Evolutionary conservation across 1,140 invertebrate genomes (phyloP).

Genomic region (Ceratitis capitata): DNA sequence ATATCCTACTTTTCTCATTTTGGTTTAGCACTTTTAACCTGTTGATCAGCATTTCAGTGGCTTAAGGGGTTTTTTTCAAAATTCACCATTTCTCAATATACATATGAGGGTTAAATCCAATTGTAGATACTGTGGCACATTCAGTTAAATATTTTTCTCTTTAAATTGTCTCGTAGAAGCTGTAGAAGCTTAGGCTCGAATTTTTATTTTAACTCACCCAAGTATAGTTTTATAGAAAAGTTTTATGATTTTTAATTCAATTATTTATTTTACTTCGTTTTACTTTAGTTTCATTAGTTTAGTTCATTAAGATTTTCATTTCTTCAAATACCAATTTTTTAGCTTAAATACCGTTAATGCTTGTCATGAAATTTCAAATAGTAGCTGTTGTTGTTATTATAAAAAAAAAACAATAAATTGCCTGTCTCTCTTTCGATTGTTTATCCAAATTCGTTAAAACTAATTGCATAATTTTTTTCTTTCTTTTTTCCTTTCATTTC

Average conservation of each 20-base stretch:
- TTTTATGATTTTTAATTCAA: background rate
- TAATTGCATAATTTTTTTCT: slow-evolving; percentile 38
- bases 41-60: too few relatives aligned
- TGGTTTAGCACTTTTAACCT: too few relatives aligned
- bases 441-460: slow-evolving; percentile 35
- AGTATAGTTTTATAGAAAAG: too few relatives aligned
- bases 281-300: background rate
- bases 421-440: slow-evolving; percentile 12
- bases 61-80: too few relatives aligned
- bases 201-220: too few relatives aligned
- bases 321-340: background rate
- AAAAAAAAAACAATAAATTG: background rate
- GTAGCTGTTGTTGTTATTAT: background rate
- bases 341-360: background rate
- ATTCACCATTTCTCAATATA: too few relatives aligned
- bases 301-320: background rate
- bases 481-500: slow-evolving; percentile 37
- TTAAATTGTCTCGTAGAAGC: too few relatives aligned
- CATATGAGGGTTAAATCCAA: too few relatives aligned
- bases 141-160: too few relatives aligned
- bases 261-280: background rate
- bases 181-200: too few relatives aligned
- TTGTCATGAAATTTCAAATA: background rate
- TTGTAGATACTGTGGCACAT: too few relatives aligned
- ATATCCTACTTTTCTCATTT: too few relatives aligned